These are phyloP conservation scores for Smutsia gigantea DNA, from an alignment of 2,797 vertebrate species.

Conservation along the genomic window DNA sequence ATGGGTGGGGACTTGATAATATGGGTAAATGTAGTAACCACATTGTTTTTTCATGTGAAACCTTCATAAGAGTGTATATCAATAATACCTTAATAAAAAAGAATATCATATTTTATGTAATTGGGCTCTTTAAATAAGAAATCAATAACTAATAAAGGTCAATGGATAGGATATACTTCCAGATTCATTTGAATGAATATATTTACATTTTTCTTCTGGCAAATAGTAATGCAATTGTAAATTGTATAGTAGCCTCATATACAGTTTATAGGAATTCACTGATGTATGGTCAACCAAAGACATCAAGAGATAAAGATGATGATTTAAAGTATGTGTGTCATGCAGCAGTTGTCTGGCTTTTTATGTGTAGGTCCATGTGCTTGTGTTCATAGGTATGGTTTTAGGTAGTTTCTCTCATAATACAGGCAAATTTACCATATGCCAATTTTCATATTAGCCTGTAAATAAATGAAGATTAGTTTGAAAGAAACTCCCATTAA, in stretches of 20 bases:
- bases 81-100: no score
- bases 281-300: neutral
- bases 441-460: conserved; percentile 56
- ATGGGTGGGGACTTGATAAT: no score
- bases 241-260: neutral
- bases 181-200: neutral
- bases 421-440: neutral
- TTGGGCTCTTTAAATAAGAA: conserved; percentile 45
- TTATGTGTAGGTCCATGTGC: neutral
- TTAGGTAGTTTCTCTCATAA: conserved; percentile 7
- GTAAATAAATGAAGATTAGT: conserved; percentile 41
- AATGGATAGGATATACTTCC: conserved; percentile 8
- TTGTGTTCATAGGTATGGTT: neutral
- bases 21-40: no score
- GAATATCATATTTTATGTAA: conserved; percentile 52
- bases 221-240: conserved; percentile 24
- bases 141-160: conserved; percentile 44
- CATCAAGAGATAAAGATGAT: neutral
- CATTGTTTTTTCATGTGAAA: no score
- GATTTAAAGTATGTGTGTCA: neutral
- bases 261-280: neutral
- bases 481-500: conserved; percentile 5
- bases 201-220: neutral
- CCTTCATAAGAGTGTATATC: no score
- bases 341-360: neutral